Base-by-base conservation (phyloP, 1,140 invertebrate genomes). In the Calephelis virginiensis region DNA sequence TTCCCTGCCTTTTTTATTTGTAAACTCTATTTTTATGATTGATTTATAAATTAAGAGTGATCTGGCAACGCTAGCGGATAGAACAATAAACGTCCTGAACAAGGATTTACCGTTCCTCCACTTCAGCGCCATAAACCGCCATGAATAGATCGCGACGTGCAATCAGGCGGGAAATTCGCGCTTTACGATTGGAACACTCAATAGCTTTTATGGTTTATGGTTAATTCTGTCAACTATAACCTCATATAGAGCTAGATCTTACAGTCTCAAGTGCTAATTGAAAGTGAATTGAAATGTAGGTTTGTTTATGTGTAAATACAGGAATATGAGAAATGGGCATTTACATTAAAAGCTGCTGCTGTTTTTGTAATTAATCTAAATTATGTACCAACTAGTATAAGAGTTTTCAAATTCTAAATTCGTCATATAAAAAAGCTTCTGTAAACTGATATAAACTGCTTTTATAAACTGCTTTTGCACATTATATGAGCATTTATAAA, bases 111-210 rank as follows among this genome's bases (percentile, higher is more conserved):
- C 70, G 67, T 70, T 70, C 50, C 66, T 61, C 28, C 56, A 68
- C 63, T 69, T 63, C 70, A 70, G 67, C 61, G 63, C 67, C 68
- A 70, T 80, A 80, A 77, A 80, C 70, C 69, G 69, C 70, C 68
- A 80, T 80, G 77, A 80, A 81, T 78, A 75, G 74, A 79, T 74
- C 65, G 75, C 66, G 67, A 69, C 63, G 72, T 68, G 74, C 76
- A 73, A 79, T 75, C 70, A 71, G 64, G 74, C 72, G 74, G 74
- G 79, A 80, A 83, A 82, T 83, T 76, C 72, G 14, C 71, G 68
- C 69, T 83, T 83, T 78, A 80, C 81, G 78, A 80, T 70, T 72
- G 61, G 63, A 73, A 60, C 73, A 74, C 75, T 75, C 77, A 75
- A 83, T 80, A 67, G 70, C 63, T 77, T 83, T 81, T 83, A 83